Conservation (phyloP, 1,140 invertebrate species). For the Zaprionus taronus region DNA sequence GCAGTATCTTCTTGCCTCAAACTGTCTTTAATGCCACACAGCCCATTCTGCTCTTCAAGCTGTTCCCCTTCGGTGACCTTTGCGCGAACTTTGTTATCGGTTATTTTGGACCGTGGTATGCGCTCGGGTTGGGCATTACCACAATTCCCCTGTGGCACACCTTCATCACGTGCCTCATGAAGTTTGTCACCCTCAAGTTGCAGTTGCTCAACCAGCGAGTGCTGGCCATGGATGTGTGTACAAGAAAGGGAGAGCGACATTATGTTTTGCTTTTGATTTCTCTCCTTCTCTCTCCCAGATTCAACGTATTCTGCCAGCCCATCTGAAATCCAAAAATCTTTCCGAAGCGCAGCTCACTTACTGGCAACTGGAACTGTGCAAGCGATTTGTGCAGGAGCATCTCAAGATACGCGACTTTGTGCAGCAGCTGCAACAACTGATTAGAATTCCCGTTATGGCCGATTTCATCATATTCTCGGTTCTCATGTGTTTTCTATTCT, state of each 20-base stretch:
- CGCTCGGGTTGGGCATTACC: constrained; percentile 61
- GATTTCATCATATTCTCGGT: constrained; percentile 76
- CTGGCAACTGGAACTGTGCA: constrained; percentile 59
- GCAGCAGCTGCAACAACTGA: constrained; percentile 53
- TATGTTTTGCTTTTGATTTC: neutral
- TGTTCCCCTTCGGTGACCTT: constrained; percentile 69
- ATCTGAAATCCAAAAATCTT: constrained; percentile 6
- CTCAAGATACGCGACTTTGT: constrained; percentile 55
- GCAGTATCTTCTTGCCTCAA: constrained; percentile 62
- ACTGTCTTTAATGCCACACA: constrained; percentile 64
- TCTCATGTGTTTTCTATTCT: constrained; percentile 75
- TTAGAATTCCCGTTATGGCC: constrained; percentile 64
- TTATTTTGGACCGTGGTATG: constrained; percentile 67
- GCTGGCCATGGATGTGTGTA: constrained; percentile 63
- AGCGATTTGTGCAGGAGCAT: constrained; percentile 57
- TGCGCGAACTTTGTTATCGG: constrained; percentile 68
- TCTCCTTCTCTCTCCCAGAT: constrained; percentile 25
- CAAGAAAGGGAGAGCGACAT: no score
- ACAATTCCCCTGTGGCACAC: constrained; percentile 78
- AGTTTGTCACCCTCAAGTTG: constrained; percentile 64
- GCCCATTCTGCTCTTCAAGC: constrained; percentile 64
- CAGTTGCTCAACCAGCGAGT: constrained; percentile 58
- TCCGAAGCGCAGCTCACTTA: constrained; percentile 16
- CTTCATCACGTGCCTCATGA: constrained; percentile 75
- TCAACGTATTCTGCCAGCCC: constrained; percentile 18